Conservation (phyloP, 1,140 invertebrate genomes). For the Apolygus lucorum region DNA sequence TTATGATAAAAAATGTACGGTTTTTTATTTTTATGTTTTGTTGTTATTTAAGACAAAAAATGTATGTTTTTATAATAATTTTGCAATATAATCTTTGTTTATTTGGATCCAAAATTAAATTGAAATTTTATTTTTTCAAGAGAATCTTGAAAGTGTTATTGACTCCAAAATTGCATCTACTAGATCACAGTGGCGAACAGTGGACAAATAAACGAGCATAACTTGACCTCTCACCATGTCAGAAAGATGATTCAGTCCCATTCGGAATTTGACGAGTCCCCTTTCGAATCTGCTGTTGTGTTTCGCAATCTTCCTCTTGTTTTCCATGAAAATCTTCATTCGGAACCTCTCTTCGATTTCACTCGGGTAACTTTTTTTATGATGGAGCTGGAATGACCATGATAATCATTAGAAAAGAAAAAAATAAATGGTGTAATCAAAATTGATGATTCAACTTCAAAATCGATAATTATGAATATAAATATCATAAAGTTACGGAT, state of each 20-base stretch:
- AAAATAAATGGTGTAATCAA: neutral
- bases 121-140: neutral
- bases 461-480: too few species aligned
- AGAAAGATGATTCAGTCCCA: conserved; percentile 16
- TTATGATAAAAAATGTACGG: too few species aligned
- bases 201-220: neutral
- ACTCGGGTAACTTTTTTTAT: conserved; percentile 23
- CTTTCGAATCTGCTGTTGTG: conserved; percentile 19
- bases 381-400: neutral
- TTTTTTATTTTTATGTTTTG: too few species aligned
- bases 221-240: conserved; percentile 16
- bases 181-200: too few species aligned
- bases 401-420: neutral
- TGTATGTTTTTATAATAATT: too few species aligned
- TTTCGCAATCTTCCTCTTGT: conserved; percentile 1
- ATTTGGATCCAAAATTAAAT: too few species aligned
- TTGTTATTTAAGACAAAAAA: too few species aligned
- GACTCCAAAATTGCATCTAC: too few species aligned
- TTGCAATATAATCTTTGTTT: too few species aligned
- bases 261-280: conserved; percentile 18
- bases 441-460: too few species aligned
- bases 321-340: conserved; percentile 26
- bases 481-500: too few species aligned
- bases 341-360: conserved; percentile 25
- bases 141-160: neutral